These are phyloP conservation scores for Zosterops japonicus DNA, from an alignment of 2,113 vertebrate genomes.

Conservation along the genomic window DNA sequence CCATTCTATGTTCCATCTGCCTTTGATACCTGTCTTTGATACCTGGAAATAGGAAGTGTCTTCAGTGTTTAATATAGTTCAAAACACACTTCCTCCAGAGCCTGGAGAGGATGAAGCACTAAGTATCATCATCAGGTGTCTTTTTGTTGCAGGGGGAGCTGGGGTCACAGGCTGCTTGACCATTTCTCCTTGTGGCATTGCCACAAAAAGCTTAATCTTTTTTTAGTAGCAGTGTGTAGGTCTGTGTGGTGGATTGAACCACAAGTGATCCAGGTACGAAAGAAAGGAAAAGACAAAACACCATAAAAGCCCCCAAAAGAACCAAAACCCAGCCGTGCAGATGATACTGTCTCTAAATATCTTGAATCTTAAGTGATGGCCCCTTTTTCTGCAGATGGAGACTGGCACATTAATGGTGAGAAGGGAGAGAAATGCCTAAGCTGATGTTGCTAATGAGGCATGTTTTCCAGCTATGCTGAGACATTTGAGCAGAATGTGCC, in stretches of 20 bases:
- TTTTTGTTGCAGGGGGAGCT: not conserved
- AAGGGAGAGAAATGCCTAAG: not conserved
- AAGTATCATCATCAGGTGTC: not conserved
- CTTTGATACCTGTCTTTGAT: not conserved
- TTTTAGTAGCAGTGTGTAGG: not conserved
- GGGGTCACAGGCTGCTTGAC: not conserved
- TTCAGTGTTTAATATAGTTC: not conserved
- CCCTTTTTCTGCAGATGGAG: not conserved
- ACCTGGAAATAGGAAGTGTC: not conserved
- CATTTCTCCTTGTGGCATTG: not conserved
- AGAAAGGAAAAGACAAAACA: not conserved
- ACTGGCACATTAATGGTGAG: not conserved
- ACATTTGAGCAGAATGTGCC: not conserved
- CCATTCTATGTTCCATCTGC: not conserved
- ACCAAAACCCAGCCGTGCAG: not conserved
- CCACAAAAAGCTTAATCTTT: not conserved
- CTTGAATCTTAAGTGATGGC: not conserved
- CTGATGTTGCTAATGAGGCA: not conserved
- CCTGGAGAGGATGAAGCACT: not conserved
- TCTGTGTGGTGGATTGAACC: not conserved
- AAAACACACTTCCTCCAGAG: not conserved
- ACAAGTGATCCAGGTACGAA: not conserved
- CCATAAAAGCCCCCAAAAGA: not conserved
- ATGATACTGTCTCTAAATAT: not conserved
- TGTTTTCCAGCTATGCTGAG: not conserved